A percentile compares a stretch with the other conserved stretches of the same genome.
phyloP scores from a whole-genome alignment of 2,797 vertebrate genomes.

The Sciurus carolinensis region DNA sequence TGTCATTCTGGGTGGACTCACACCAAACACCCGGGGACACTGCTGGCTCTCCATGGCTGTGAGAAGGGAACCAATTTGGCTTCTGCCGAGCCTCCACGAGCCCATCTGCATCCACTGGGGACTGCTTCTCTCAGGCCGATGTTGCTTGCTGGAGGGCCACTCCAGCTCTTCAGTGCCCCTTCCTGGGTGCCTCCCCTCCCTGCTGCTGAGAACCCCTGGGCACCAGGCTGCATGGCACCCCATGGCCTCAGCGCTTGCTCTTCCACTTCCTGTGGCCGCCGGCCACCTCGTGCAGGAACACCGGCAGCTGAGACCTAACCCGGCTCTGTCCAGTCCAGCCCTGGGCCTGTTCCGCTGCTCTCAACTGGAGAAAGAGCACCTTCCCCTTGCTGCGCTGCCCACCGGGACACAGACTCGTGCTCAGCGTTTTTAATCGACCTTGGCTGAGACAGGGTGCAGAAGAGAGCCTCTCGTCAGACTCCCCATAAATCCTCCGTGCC shows the following conservation, averaged over 20 bases:
- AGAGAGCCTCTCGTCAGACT: neutral
- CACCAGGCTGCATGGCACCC: neutral
- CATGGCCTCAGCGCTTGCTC: too few relatives aligned
- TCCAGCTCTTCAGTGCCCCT: neutral
- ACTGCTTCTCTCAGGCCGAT: neutral
- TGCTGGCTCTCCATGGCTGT: neutral
- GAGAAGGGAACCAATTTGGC: neutral
- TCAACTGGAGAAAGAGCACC: neutral
- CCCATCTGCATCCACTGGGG: accelerated
- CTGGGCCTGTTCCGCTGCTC: accelerated
- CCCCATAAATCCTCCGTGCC: accelerated
- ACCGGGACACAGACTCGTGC: neutral
- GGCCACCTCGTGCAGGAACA: neutral
- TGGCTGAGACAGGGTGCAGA: neutral
- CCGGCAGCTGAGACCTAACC: neutral
- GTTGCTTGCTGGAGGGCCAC: accelerated
- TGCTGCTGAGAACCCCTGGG: neutral
- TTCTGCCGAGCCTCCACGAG: neutral
- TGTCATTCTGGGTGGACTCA: neutral
- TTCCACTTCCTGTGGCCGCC: accelerated
- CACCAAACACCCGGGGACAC: neutral
- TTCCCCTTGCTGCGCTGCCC: too few relatives aligned
- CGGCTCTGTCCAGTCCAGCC: neutral
- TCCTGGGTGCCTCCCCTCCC: neutral
- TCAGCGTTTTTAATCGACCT: neutral